Conservation (phyloP, 2,888 invertebrate genomes). For the Cremastinae sp. region DNA sequence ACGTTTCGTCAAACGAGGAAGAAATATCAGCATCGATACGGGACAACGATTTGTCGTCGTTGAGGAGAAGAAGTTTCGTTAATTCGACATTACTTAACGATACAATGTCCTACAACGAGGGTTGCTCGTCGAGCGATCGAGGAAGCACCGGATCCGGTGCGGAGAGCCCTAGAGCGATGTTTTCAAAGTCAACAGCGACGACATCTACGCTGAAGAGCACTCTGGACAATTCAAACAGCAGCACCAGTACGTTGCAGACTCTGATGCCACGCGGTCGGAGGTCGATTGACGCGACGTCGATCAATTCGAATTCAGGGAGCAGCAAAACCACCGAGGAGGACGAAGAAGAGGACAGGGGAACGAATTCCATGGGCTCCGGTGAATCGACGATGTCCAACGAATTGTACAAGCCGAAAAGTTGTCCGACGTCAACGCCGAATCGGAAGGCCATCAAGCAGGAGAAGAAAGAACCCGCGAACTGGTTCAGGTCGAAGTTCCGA, state of each 20-base stretch:
- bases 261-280: constrained; percentile 70
- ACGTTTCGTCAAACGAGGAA: constrained; percentile 67
- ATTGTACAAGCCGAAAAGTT: constrained; percentile 12
- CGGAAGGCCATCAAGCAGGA: constrained; percentile 61
- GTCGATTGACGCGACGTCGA: constrained; percentile 74
- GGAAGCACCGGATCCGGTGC: constrained; percentile 64
- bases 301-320: constrained; percentile 70
- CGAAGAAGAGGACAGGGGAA: constrained; percentile 60
- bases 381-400: constrained; percentile 16
- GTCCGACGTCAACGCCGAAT: constrained; percentile 67
- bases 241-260: constrained; percentile 60
- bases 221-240: constrained; percentile 47
- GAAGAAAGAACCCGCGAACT: constrained; percentile 63
- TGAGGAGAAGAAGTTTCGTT: constrained; percentile 64
- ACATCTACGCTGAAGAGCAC: constrained; percentile 4
- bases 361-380: constrained; percentile 24
- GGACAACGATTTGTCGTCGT: constrained; percentile 49
- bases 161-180: constrained; percentile 66
- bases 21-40: constrained; percentile 42
- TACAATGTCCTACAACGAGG: constrained; percentile 54
- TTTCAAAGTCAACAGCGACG: constrained; percentile 56
- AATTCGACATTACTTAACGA: constrained; percentile 67
- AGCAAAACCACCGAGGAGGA: constrained; percentile 73
- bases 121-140: constrained; percentile 65
- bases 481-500: constrained; percentile 60